Percentiles rank a stretch among this genome's conserved stretches.
Conservation (phyloP, 2,797 vertebrate genomes). For the Thaleichthys pacificus region DNA sequence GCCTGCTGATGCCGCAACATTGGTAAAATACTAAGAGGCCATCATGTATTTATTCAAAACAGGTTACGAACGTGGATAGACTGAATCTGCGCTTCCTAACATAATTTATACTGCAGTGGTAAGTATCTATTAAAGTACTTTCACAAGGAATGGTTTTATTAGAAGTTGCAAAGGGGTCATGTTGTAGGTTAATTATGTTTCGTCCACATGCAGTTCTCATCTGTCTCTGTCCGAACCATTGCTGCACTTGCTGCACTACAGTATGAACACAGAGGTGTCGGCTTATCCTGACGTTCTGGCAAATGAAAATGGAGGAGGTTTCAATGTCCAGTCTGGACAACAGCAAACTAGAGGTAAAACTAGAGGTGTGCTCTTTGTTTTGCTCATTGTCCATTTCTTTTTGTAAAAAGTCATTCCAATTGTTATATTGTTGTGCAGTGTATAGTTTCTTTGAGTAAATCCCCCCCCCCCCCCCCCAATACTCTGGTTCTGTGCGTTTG, state of each 20-base stretch:
- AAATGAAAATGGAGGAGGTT: slow-evolving; percentile 99
- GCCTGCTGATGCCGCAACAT: no score
- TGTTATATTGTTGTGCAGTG: not conserved
- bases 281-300: slow-evolving; percentile 84
- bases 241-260: slow-evolving; percentile 69
- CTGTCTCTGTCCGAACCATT: slow-evolving; percentile 59
- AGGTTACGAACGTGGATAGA: slow-evolving; percentile 58
- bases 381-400: no score
- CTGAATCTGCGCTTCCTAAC: slow-evolving; percentile 21
- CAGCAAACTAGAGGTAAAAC: slow-evolving; percentile 93
- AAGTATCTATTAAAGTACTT: slow-evolving; percentile 32
- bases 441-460: not conserved
- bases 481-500: slow-evolving; percentile 1
- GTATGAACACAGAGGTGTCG: slow-evolving; percentile 78
- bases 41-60: slow-evolving; percentile 21
- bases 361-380: no score
- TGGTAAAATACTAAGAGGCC: not conserved
- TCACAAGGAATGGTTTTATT: not conserved
- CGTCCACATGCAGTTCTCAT: slow-evolving; percentile 29
- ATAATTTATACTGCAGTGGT: slow-evolving; percentile 54
- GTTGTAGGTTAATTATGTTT: slow-evolving; percentile 23
- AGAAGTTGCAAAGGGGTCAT: slow-evolving; percentile 22
- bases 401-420: no score
- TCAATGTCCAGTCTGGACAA: slow-evolving; percentile 97
- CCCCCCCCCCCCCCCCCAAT: not conserved